phyloP scores from a whole-genome alignment of 1,140 invertebrate genomes.

The Tetramorium alpestre region DNA sequence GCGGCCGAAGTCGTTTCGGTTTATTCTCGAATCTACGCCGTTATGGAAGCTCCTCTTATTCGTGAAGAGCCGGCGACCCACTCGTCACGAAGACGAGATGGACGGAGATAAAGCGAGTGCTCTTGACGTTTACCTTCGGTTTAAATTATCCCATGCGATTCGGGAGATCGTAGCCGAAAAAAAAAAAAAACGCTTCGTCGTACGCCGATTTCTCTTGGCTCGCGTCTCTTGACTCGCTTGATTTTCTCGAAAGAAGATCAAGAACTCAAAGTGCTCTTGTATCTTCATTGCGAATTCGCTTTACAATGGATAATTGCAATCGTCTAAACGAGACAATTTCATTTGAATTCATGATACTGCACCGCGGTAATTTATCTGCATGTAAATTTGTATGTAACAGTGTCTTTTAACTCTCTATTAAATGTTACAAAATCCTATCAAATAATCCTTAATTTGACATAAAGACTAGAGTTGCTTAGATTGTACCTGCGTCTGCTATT shows the following conservation, averaged over 20 bases:
- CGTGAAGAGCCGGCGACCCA: constrained; percentile 25
- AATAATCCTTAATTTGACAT: not conserved
- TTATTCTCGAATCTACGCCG: constrained; percentile 77
- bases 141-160: constrained; percentile 64
- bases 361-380: not conserved
- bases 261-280: constrained; percentile 7
- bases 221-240: constrained; percentile 30
- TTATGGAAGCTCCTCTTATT: constrained; percentile 37
- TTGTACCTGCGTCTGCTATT: not conserved
- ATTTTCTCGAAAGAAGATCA: constrained; percentile 29
- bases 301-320: constrained; percentile 25
- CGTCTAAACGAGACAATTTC: not conserved
- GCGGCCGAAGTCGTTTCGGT: constrained; percentile 79
- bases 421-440: too few species aligned
- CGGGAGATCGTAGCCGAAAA: not conserved
- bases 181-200: constrained; percentile 26
- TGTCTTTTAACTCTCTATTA: not conserved
- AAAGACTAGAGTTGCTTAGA: not conserved
- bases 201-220: constrained; percentile 47
- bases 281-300: constrained; percentile 2
- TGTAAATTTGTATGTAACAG: not conserved
- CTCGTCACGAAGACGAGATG: constrained; percentile 56
- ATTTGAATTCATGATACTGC: constrained; percentile 2
- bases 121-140: constrained; percentile 72
- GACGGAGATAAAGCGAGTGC: constrained; percentile 68